Evolutionary conservation across 2,888 invertebrate genomes (phyloP), one percentile per base, ranked within the genome.

Genomic region (Onthophagus sagittarius): DNA sequence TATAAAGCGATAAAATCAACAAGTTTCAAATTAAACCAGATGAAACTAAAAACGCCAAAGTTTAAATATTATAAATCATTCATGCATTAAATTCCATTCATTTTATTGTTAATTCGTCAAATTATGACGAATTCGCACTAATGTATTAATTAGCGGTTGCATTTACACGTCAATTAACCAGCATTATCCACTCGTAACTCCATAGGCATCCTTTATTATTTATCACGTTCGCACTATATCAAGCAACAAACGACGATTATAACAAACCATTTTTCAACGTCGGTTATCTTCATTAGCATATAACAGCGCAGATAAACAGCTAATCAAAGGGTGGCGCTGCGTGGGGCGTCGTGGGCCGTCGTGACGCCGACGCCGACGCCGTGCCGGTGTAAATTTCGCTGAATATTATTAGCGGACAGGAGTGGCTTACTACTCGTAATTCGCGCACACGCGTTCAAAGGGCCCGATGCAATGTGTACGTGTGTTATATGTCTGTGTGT

Each of bases 331-430:
- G 39, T 11, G 39, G 23, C 23, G 23, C 23, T 23, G 23, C 23
- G 23, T 23, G 23, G 23, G 39, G 39, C 39, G 39, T 7, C 39
- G 39, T 11, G 9, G 39, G 39, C 9, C 39, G 39, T 53, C 39
- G 39, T 11, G 39, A 53, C 39, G 39, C 39, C 39, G 39, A 53
- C 39, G 39, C 39, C 39, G 39, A 7, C 39, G 39, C 39, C 69
- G 72, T 7, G 39, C 39, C 69, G 72, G 63, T 71, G 70, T 75
- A 73, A 73, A 73, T 75, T 73, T 70, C 65, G 71, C 53, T 71
- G 70, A 72, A 72, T 75, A 73, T 73, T 73, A 75, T 75, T 75
- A 75, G 71, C 14, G 63, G 39, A 53, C 39, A 53, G 39, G 39
- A 53, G 39, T 53, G 39, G 39, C 39, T 53, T 53, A 53, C 23